These are phyloP conservation scores for Omphaloscelis lunosa DNA, from an alignment of 2,888 invertebrate genomes.

Conservation along the genomic window DNA sequence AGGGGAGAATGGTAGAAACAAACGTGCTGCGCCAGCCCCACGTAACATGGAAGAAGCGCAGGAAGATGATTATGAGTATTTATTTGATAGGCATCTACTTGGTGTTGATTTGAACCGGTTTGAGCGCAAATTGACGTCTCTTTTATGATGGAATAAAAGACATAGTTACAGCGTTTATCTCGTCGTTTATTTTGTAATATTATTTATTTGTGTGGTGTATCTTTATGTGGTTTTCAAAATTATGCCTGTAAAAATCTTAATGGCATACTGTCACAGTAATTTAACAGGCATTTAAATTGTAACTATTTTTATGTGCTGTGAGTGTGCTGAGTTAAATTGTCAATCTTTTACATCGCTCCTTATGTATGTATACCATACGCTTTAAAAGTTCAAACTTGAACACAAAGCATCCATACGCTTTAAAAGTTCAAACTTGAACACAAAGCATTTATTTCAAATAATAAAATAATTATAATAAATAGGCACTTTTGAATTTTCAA, in stretches of 20 bases:
- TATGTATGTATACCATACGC: not conserved
- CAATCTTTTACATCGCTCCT: not conserved
- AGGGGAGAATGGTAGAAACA: not conserved
- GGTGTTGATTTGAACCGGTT: not conserved
- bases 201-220: conserved; percentile 19
- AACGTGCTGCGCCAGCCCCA: not conserved
- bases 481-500: too few species aligned
- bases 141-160: conserved; percentile 15
- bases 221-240: conserved; percentile 21
- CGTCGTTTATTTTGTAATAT: conserved; percentile 17
- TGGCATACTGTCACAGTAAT: not conserved
- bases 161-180: conserved; percentile 17
- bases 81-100: not conserved
- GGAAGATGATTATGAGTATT: too few species aligned
- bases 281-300: not conserved
- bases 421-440: too few species aligned
- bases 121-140: conserved; percentile 23
- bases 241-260: conserved; percentile 6
- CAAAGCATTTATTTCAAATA: too few species aligned
- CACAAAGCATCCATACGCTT: too few species aligned
- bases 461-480: too few species aligned
- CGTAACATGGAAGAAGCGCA: not conserved
- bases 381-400: too few species aligned
- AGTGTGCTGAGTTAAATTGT: not conserved
- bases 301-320: not conserved